A percentile compares a stretch with the other conserved stretches of the same genome.
Conservation (phyloP, 2,797 vertebrate genomes). For the Sylvia borin region DNA sequence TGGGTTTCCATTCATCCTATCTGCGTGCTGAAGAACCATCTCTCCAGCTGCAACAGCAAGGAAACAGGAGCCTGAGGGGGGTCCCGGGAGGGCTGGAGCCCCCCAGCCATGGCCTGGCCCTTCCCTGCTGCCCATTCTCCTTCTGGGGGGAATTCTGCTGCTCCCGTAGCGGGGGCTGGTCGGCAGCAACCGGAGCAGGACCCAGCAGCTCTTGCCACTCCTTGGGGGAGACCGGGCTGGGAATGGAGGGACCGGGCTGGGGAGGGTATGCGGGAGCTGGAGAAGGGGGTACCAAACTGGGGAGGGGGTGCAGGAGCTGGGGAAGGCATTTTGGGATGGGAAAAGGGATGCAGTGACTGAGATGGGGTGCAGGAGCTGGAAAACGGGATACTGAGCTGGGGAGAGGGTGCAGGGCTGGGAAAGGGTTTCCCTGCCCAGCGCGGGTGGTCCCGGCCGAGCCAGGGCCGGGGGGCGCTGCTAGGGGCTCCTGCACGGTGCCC, state of each 20-base stretch:
- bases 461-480: not conserved
- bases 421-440: not conserved
- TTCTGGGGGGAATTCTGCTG: not conserved
- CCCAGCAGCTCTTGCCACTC: not conserved
- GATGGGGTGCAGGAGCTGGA: too few species aligned
- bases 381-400: too few species aligned
- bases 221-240: rapidly evolving
- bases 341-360: too few species aligned
- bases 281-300: too few species aligned
- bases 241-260: rapidly evolving
- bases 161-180: not conserved
- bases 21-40: rapidly evolving
- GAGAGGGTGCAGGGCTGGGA: not conserved
- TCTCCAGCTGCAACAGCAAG: rapidly evolving
- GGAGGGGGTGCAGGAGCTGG: not conserved
- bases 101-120: not conserved
- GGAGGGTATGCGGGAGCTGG: not conserved
- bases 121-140: not conserved
- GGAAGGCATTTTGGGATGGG: not conserved
- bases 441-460: not conserved
- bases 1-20: not conserved
- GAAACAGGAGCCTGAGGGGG: not conserved
- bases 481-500: not conserved
- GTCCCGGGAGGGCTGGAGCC: rapidly evolving
- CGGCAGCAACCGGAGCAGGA: not conserved